Percentiles rank a stretch among this genome's conserved stretches.
phyloP scores from a whole-genome alignment of 2,113 vertebrate species.

The Pterocles burchelli region DNA sequence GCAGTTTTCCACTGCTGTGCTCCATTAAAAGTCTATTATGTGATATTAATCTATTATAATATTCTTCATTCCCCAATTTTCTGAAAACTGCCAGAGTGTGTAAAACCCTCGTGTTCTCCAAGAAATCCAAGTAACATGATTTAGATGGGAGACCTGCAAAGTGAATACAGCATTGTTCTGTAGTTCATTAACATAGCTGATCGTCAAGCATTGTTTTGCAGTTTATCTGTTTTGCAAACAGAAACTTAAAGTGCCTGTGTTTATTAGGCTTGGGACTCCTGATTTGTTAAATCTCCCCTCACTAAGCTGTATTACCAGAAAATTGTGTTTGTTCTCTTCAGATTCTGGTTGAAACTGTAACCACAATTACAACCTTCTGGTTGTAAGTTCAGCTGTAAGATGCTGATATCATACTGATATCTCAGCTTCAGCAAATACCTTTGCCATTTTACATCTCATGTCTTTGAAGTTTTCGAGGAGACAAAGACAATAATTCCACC shows the following conservation, averaged over 20 bases:
- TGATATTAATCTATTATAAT: constrained; percentile 1
- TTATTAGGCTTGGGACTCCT: not conserved
- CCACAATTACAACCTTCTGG: not conserved
- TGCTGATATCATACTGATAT: not conserved
- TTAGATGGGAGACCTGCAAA: not conserved
- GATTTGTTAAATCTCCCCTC: not conserved
- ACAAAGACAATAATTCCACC: not conserved
- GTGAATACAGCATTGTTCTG: not conserved
- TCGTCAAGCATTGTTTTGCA: not conserved
- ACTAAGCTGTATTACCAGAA: not conserved
- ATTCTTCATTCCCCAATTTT: not conserved
- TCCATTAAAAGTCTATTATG: not conserved
- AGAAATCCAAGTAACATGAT: not conserved
- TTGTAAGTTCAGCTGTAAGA: not conserved
- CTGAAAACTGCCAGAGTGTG: not conserved
- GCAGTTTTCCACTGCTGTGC: not conserved
- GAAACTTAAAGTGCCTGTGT: not conserved
- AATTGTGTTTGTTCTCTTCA: not conserved
- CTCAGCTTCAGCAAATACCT: not conserved
- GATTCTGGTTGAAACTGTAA: not conserved
- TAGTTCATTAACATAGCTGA: not conserved
- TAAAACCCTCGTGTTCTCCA: not conserved
- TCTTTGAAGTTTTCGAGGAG: not conserved
- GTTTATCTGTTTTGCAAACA: not conserved
- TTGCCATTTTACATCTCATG: not conserved